Evolutionary conservation across 2,113 vertebrate genomes (phyloP), one percentile per base, ranked within the genome.

Genomic region (Herpetotheres cachinnans): DNA sequence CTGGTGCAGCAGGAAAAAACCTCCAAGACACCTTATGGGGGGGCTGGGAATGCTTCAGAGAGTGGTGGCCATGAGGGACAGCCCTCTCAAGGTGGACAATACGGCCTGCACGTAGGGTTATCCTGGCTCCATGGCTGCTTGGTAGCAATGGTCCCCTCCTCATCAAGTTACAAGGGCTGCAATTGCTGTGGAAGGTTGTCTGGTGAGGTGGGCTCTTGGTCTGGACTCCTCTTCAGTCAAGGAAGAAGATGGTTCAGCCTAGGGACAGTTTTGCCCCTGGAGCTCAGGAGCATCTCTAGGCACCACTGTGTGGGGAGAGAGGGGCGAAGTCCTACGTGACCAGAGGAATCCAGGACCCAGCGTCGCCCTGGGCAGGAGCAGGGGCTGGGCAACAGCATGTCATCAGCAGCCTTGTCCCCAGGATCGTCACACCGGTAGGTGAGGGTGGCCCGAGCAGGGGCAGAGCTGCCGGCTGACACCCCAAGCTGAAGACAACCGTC

Each of bases 351-450:
- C 85, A 63, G 54, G 58, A 73, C 16, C 32, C 47, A 32, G 0
- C 0, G 0, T 47, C 0, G 0, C 19, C 50, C n/a, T 32, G 52
- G 29, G 7, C 5, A 91, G 72, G 36, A 82, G 76, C 40, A 47
- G 55, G 36, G 40, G 14, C 26, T 0, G 0, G 49, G 26, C 20
- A 36, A 32, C 11, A 47, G 40, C 40, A 50, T 34, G 34, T 18
- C 67, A 69, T 24, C 67, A 67, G 72, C 26, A 67, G 34, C 46
- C 40, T 61, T 0, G 1, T 44, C 9, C 9, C 26, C 42, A 69
- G 1, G 36, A 29, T 49, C 52, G 55, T 10, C 76, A 36, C 52
- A 17, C 1, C 0, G 0, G 20, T 14, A 11, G 15, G 32, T 26
- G 21, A 90, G 17, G 38, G n/a, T 29, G 72, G 59, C 25, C 59